Evolutionary conservation across 2,888 invertebrate species (phyloP), one percentile per base, ranked within the genome.

Genomic region (Dolomedes plantarius): DNA sequence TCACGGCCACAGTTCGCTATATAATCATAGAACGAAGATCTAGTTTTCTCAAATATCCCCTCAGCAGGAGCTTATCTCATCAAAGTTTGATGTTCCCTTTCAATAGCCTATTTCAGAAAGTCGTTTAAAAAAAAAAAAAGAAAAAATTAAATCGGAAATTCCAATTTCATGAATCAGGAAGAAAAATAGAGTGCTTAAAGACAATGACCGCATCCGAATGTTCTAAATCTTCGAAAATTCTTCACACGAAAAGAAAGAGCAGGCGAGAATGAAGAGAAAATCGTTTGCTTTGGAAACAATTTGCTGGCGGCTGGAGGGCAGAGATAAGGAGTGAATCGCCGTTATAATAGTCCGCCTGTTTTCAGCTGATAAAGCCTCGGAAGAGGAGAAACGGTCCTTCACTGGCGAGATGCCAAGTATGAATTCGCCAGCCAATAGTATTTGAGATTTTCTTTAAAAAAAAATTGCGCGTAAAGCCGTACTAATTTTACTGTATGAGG

Each of bases 271-370:
- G 67, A 36, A 67, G 67, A 67, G 67, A 67, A 67, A 67, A 67
- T 67, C 67, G 67, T 67, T 32, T 67, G 31, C 32, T 36, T 16
- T n/a, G 19, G 67, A 67, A 67, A 67, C 67, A 67, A 67, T 67
- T 67, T 67, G 67, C 67, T 67, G 65, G 65, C 73, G 73, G 65
- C 73, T 80, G 80, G 32, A 65, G 50, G 73, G 41, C 5, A 41
- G 65, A 50, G 80, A 80, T 80, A 80, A 80, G 73, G 28, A n/a
- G 41, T n/a, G 19, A 64, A 56, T 28, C n/a, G 46, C 50, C 13
- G 2, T 39, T 23, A 29, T 78, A 78, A 71, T 62, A 69, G 78
- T 31, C 41, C 64, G 79, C 80, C 80, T 80, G 80, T 73, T 80
- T 64, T 13, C n/a, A 6, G 50, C 73, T 73, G 80, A 80, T 80